These are phyloP conservation scores for Metallyticus violacea DNA, from an alignment of 2,888 invertebrate genomes.

Conservation along the genomic window DNA sequence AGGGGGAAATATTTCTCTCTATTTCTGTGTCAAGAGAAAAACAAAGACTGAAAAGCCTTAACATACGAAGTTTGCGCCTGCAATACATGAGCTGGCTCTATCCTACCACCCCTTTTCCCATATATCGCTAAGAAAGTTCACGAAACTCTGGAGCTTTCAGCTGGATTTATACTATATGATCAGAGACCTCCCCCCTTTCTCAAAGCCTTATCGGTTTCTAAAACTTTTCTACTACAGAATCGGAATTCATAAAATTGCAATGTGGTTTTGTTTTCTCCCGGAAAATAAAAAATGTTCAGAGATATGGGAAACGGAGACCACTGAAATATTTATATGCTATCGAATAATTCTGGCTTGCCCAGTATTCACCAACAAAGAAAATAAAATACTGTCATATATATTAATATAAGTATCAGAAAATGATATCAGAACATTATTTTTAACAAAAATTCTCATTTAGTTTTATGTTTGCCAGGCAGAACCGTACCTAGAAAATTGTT, in stretches of 20 bases:
- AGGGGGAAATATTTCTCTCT: not conserved
- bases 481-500: no score
- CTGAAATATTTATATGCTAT: no score
- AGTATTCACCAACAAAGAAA: no score
- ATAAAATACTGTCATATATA: no score
- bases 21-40: not conserved
- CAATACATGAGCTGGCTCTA: not conserved
- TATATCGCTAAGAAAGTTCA: not conserved
- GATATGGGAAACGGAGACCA: no score
- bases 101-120: not conserved
- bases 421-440: no score
- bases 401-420: no score
- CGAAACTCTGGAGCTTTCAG: not conserved
- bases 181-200: not conserved
- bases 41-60: not conserved
- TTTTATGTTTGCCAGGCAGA: no score
- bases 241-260: not conserved
- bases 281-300: not conserved
- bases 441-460: no score
- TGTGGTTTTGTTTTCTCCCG: not conserved
- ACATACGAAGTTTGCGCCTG: not conserved
- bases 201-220: not conserved
- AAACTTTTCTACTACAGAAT: not conserved
- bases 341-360: no score
- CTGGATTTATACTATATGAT: not conserved